Percentiles rank a stretch among this genome's conserved stretches.
Conservation (phyloP, 1,140 invertebrate species). For the Littorina saxatilis region DNA sequence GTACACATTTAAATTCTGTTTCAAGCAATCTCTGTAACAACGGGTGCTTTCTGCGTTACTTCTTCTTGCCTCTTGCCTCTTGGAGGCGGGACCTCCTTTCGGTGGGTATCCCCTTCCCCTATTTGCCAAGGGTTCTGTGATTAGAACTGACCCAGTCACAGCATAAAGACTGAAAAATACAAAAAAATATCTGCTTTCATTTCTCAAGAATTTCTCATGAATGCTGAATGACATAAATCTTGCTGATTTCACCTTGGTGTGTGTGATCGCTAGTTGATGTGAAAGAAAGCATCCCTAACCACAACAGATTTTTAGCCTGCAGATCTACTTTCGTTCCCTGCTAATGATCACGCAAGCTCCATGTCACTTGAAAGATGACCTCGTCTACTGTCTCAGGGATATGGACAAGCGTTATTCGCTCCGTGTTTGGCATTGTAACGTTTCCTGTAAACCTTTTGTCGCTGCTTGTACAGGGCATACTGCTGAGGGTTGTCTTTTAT, state of each 20-base stretch:
- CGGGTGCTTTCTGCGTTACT: not conserved
- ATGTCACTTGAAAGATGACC: no score
- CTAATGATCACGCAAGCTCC: no score
- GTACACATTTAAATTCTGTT: not conserved
- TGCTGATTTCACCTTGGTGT: not conserved
- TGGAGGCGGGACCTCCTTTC: not conserved
- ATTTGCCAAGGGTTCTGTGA: not conserved
- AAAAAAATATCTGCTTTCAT: not conserved
- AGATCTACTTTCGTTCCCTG: no score
- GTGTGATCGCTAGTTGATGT: not conserved
- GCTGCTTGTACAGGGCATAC: conserved; percentile 12
- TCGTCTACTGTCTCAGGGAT: no score
- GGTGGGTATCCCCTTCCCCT: not conserved
- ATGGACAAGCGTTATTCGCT: no score
- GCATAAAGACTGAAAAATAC: not conserved
- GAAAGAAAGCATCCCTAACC: not conserved
- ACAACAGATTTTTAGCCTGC: not conserved
- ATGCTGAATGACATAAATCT: not conserved
- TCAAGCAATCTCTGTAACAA: not conserved
- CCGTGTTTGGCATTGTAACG: not conserved
- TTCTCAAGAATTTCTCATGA: not conserved
- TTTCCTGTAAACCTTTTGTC: not conserved
- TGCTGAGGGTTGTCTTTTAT: not conserved
- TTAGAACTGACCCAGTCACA: not conserved
- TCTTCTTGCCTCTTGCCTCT: not conserved